Evolutionary conservation across 2,888 invertebrate species (phyloP), one percentile per base, ranked within the genome.

Genomic region (Ormyrus pomaceus): DNA sequence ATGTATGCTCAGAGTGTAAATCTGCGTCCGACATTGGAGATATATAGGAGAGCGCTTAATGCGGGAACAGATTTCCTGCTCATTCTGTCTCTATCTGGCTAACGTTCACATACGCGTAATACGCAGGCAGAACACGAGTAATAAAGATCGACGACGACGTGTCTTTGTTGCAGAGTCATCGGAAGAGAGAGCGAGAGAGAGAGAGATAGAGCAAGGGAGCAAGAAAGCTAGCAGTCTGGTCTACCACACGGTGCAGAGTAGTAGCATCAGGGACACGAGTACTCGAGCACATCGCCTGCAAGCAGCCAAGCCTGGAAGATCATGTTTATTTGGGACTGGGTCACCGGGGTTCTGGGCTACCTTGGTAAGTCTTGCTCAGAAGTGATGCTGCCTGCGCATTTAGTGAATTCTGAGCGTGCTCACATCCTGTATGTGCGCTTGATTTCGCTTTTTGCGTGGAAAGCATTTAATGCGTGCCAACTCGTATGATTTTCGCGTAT

Each of bases 311-410:
- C 69, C 74, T 80, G 65, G 83, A 91, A 89, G 19, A 19, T 19
- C 90, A 97, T 98, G 97, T 97, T 98, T 93, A 95, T 98, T 93
- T 96, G 96, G 96, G 97, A 97, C 92, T 98, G 97, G 97, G 96
- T 98, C 91, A 96, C 97, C 91, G 97, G 97, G 88, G 97, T 97
- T 90, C 93, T 98, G 90, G 97, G 97, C 91, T 97, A 96, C 92
- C 94, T 98, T 91, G 97, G 97, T 97, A 91, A 95, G 95, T 79
- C 5, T 4, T 0, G 9, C 69, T 69, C 9, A 46, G 7, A 5
- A 13, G 8, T 13, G 59, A 71, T 55, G 34, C 10, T 56, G 11
- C 56, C 0, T 10, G 10, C 46, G 10, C 19, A 48, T 11, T 11
- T 51, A 58, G 19, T 19, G 19, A 19, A 19, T 19, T 19, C 19